Conservation (phyloP, 2,888 invertebrate genomes). For the Diadegma fenestrale region DNA sequence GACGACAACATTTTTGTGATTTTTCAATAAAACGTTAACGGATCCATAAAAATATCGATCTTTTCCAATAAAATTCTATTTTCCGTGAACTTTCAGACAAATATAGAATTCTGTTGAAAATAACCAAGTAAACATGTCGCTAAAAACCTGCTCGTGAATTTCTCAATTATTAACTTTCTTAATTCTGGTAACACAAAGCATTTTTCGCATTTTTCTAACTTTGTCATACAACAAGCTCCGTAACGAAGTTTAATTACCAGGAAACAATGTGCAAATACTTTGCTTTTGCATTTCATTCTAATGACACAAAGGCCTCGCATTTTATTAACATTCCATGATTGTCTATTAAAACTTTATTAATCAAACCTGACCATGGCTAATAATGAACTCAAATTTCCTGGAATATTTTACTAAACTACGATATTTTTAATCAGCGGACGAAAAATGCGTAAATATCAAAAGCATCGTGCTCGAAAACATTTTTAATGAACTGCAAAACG, state of each 20-base stretch:
- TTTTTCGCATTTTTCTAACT: neutral
- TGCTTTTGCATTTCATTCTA: neutral
- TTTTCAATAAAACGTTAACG: too few relatives aligned
- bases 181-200: neutral
- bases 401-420: too few relatives aligned
- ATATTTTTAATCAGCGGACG: too few relatives aligned
- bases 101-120: neutral
- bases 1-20: too few relatives aligned
- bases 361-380: neutral
- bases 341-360: neutral
- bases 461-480: too few relatives aligned
- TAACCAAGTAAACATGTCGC: neutral
- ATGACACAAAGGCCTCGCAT: neutral
- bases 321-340: neutral
- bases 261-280: neutral
- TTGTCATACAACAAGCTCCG: neutral
- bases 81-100: neutral
- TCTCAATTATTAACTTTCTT: neutral
- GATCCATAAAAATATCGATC: too few relatives aligned
- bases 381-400: neutral
- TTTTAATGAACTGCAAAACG: too few relatives aligned
- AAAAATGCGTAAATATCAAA: too few relatives aligned
- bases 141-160: neutral
- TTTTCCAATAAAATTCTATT: neutral
- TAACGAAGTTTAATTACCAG: neutral